A percentile compares a stretch with the other conserved stretches of the same genome.
These are phyloP conservation scores for Mormyrus iriodes DNA, from an alignment of 2,113 vertebrate genomes.

Conservation along the genomic window DNA sequence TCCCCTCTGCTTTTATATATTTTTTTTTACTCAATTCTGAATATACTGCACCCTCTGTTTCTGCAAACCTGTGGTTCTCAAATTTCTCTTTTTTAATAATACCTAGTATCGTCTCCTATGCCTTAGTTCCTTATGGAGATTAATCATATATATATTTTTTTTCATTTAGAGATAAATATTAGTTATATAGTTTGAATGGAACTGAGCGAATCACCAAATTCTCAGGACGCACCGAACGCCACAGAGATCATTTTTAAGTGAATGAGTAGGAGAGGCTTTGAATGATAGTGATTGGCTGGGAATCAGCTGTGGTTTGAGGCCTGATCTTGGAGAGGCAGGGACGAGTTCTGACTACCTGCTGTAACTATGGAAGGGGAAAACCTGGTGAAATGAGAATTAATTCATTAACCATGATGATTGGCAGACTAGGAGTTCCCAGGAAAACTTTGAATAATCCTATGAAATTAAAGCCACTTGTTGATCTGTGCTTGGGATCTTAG, in stretches of 20 bases:
- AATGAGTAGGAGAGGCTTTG: neutral
- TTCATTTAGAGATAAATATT: neutral
- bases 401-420: neutral
- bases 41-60: neutral
- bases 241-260: neutral
- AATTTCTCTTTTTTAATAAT: neutral
- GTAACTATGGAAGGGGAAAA: neutral
- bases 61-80: neutral
- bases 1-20: neutral
- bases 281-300: neutral
- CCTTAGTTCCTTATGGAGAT: neutral
- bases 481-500: neutral
- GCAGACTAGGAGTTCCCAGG: constrained; percentile 24
- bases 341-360: neutral
- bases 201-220: neutral
- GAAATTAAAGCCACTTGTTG: neutral
- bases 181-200: neutral
- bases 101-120: neutral
- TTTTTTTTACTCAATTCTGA: neutral
- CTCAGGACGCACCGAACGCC: neutral
- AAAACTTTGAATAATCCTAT: neutral
- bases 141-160: neutral
- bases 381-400: neutral
- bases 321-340: neutral
- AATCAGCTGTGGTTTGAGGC: neutral